These are phyloP conservation scores for Hippocampus barbouri DNA, from an alignment of 2,113 vertebrate species.

Conservation along the genomic window DNA sequence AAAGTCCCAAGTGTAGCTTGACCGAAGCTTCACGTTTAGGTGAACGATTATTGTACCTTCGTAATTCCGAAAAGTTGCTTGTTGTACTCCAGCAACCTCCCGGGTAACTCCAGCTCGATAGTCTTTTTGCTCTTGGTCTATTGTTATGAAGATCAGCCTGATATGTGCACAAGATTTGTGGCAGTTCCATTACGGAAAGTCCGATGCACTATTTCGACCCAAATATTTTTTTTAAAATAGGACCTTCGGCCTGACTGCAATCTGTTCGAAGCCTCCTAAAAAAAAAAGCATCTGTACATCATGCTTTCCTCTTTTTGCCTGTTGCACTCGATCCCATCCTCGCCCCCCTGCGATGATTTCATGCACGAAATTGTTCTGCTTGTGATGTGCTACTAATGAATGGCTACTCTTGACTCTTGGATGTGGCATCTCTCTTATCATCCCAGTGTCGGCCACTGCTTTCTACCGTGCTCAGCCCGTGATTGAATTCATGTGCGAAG, in stretches of 20 bases:
- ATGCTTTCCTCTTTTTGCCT: background rate
- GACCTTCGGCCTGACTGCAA: background rate
- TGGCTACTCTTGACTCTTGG: slow-evolving; percentile 3
- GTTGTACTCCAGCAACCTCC: no score
- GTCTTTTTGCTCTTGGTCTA: no score
- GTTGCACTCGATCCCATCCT: no score
- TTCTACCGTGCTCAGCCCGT: slow-evolving; percentile 98
- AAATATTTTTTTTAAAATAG: background rate
- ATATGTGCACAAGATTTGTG: no score
- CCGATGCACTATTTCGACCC: no score
- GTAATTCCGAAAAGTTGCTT: no score
- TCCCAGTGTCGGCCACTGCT: slow-evolving; percentile 92
- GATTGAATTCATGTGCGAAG: slow-evolving; percentile 99
- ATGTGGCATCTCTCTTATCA: slow-evolving; percentile 7
- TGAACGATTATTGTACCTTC: no score
- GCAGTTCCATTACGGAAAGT: no score
- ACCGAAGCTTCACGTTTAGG: no score
- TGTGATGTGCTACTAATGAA: background rate
- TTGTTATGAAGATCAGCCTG: no score
- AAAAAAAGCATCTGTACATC: background rate
- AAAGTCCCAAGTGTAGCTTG: no score
- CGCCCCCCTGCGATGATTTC: background rate
- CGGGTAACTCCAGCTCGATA: no score
- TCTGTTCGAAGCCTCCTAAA: background rate
- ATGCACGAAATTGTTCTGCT: background rate